Evolutionary conservation across 2,113 vertebrate genomes (phyloP).

Genomic region (Lynx canadensis): DNA sequence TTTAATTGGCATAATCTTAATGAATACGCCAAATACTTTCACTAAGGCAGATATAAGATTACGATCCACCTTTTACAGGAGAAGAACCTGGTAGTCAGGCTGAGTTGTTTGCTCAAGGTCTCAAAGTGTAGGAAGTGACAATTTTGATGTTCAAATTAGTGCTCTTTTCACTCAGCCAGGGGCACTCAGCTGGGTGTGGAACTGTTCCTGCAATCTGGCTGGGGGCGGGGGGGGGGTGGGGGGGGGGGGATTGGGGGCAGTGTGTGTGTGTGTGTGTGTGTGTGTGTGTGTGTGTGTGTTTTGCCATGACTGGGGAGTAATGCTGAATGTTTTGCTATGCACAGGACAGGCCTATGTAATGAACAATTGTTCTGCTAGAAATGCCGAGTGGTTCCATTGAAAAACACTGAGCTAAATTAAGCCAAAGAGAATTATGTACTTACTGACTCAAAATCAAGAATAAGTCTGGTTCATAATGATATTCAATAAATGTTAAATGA

Average conservation of each 20-base stretch:
- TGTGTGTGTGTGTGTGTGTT: neutral
- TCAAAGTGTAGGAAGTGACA: neutral
- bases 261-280: neutral
- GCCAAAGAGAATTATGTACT: slow-evolving; percentile 3
- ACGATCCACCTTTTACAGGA: neutral
- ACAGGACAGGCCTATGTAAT: neutral
- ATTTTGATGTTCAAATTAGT: neutral
- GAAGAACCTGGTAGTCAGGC: neutral
- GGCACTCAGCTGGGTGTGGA: neutral
- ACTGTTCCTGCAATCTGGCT: neutral
- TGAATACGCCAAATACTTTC: neutral
- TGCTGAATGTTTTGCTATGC: neutral
- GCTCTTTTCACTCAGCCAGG: neutral
- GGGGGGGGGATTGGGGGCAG: neutral
- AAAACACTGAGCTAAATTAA: slow-evolving; percentile 36
- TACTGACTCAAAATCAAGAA: slow-evolving; percentile 2
- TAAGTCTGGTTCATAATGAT: neutral
- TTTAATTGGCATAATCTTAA: neutral
- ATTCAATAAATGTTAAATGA: neutral
- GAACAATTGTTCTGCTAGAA: slow-evolving; percentile 1
- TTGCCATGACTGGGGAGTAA: neutral
- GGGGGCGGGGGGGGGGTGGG: neutral
- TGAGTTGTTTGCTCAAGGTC: neutral
- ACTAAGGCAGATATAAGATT: neutral
- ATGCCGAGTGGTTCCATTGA: neutral